These are phyloP conservation scores for Sminthurinus aureus DNA, from an alignment of 2,888 invertebrate genomes.

Conservation along the genomic window DNA sequence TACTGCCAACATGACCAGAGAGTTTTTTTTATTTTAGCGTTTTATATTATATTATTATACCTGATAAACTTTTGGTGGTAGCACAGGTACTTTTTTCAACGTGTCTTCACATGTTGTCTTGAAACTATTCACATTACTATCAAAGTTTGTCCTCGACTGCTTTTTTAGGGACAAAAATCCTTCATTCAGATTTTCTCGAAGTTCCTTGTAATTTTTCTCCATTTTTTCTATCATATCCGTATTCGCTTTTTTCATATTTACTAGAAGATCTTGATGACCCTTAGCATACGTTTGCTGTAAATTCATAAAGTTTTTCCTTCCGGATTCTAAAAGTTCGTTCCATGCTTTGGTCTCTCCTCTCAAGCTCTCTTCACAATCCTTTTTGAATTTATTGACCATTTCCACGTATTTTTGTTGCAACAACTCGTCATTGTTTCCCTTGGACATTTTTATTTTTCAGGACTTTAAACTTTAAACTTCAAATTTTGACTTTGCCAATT, in stretches of 20 bases:
- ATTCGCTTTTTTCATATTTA: conserved; percentile 35
- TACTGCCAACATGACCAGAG: too few species aligned
- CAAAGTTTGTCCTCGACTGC: conserved; percentile 26
- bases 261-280: conserved; percentile 26
- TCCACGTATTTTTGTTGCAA: conserved; percentile 14
- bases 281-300: conserved; percentile 32
- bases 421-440: not conserved
- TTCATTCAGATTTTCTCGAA: conserved; percentile 13
- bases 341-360: conserved; percentile 22
- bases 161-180: not conserved
- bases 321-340: conserved; percentile 30
- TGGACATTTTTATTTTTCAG: not conserved
- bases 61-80: conserved; percentile 30
- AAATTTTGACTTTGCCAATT: not conserved
- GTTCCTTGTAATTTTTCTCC: conserved; percentile 25
- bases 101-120: conserved; percentile 12
- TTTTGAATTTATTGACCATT: conserved; percentile 34
- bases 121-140: conserved; percentile 24
- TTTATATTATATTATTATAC: too few species aligned
- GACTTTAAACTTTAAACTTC: too few species aligned
- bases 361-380: conserved; percentile 27
- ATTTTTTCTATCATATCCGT: conserved; percentile 26
- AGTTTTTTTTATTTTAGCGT: too few species aligned
- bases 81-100: conserved; percentile 25
- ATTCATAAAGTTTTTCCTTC: conserved; percentile 24